Evolutionary conservation across 2,797 vertebrate genomes (phyloP), one percentile per base, ranked within the genome.

Genomic region (Cichlasoma orientale): DNA sequence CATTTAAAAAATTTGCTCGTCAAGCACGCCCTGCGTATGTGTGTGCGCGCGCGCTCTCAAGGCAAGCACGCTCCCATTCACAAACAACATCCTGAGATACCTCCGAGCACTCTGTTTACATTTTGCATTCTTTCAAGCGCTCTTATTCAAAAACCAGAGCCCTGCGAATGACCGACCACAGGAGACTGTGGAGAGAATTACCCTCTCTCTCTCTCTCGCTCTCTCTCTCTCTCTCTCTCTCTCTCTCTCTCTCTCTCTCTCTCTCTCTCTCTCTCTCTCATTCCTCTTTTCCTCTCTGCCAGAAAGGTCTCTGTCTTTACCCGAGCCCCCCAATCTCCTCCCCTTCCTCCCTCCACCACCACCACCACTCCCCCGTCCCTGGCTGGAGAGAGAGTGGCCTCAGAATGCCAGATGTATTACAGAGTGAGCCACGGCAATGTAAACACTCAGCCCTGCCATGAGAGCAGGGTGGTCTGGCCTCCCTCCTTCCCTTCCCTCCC

Each of bases 361-460:
- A 25, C 72, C 74, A 31, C 82, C 66, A 25, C 82, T 53, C 80
- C 84, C 75, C 87, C 88, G 31, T 90, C 90, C 81, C 89, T 84
- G 84, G 96, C 96, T 96, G 93, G 96, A 92, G 90, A 93, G 91
- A 93, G 91, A 93, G 92, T 96, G 96, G 96, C 97, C 97, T 97
- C 96, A 97, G 98, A 98, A 98, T 98, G 97, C 97, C 97, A 99
- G 97, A 99, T 98, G 97, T 98, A 98, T 98, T 98, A 98, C 97
- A 98, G 96, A 98, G 97, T 97, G 95, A 96, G 97, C 96, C 95
- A 96, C 95, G 96, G 97, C 97, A 98, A 97, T 98, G 98, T 99
- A 99, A 99, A 98, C 97, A 98, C 93, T 94, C 94, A 94, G 96
- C 94, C 94, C 95, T 98, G 97, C 98, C 97, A 98, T 94, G 94